Evolutionary conservation across 2,797 vertebrate genomes (phyloP).

Genomic region (Champsocephalus gunnari): DNA sequence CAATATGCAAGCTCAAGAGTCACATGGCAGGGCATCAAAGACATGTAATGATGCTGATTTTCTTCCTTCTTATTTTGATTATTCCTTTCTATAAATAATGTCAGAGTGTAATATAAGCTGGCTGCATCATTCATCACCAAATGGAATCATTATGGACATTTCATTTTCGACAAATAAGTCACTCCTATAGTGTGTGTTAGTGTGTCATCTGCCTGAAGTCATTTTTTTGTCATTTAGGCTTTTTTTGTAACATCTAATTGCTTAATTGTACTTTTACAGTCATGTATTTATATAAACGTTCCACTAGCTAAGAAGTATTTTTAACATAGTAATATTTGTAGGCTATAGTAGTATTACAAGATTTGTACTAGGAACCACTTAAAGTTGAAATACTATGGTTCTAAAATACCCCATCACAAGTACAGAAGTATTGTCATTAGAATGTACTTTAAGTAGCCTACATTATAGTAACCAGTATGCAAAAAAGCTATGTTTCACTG

Average conservation of each 20-base stretch:
- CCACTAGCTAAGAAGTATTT: too few relatives aligned
- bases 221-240: neutral
- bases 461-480: too few relatives aligned
- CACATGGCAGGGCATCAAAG: conserved; percentile 38
- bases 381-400: too few relatives aligned
- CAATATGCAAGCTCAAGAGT: conserved; percentile 44
- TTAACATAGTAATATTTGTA: too few relatives aligned
- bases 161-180: neutral
- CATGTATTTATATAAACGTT: neutral
- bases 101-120: neutral
- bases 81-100: conserved; percentile 10
- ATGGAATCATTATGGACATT: conserved; percentile 27
- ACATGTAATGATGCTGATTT: conserved; percentile 30
- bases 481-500: too few relatives aligned
- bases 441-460: too few relatives aligned
- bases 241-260: neutral
- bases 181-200: too few relatives aligned
- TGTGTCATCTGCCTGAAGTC: neutral
- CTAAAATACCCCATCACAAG: too few relatives aligned
- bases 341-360: too few relatives aligned
- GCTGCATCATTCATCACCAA: neutral
- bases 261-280: neutral
- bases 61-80: conserved; percentile 16
- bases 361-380: too few relatives aligned
- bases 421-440: too few relatives aligned